A percentile compares a stretch with the other conserved stretches of the same genome.
phyloP scores from a whole-genome alignment of 2,888 invertebrate species.

The Drosophila atripex region DNA sequence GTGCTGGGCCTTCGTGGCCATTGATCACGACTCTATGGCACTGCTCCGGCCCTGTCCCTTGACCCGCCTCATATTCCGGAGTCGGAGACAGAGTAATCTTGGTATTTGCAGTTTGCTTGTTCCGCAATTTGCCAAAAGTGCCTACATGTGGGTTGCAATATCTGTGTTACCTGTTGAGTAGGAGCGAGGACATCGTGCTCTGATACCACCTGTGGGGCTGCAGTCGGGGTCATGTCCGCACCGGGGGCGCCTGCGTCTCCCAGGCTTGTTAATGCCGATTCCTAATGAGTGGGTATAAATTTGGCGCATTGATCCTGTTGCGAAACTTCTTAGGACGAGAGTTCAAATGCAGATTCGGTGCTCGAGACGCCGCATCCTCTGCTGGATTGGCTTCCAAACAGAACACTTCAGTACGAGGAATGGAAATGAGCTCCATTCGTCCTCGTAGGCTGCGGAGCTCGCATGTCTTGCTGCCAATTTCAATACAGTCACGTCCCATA shows the following conservation, averaged over 20 bases:
- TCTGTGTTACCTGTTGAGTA: conserved; percentile 43
- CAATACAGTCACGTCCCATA: conserved; percentile 80
- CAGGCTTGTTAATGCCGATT: conserved; percentile 26
- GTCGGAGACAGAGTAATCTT: conserved; percentile 10
- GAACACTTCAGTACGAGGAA: background rate
- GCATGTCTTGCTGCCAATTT: conserved; percentile 34
- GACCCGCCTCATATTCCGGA: conserved; percentile 41
- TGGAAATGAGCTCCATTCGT: conserved; percentile 40
- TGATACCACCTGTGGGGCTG: conserved; percentile 67
- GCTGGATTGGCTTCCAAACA: background rate
- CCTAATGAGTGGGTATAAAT: conserved; percentile 40
- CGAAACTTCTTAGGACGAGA: background rate
- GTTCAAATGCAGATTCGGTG: background rate
- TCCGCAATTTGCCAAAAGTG: conserved; percentile 37
- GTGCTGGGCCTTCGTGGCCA: conserved; percentile 66
- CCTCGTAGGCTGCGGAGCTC: conserved; percentile 3
- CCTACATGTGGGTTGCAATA: conserved; percentile 35
- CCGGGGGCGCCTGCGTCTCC: conserved; percentile 45
- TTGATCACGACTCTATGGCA: conserved; percentile 81
- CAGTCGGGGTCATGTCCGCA: conserved; percentile 67
- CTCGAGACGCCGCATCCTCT: background rate
- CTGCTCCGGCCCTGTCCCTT: background rate
- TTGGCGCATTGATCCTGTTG: background rate
- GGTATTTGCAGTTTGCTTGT: conserved; percentile 58
- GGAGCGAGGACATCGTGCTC: conserved; percentile 23